Conservation (phyloP, 2,888 invertebrate species). For the Nymphalis c-album region DNA sequence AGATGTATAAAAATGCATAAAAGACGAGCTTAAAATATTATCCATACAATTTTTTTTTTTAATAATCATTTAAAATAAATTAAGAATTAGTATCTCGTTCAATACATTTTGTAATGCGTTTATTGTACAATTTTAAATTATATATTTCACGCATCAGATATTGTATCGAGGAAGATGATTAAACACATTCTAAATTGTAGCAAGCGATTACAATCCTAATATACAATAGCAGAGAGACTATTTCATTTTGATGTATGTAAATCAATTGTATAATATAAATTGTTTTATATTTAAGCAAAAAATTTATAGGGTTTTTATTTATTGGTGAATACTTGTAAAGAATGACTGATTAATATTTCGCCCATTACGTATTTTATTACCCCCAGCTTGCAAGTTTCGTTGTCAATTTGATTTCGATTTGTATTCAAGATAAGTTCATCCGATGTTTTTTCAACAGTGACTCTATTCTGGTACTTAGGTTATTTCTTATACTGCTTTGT, state of each 20-base stretch:
- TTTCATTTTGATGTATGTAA: neutral
- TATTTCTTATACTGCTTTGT: too few relatives aligned
- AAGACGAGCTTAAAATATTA: too few relatives aligned
- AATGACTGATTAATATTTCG: neutral
- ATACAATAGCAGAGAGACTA: neutral
- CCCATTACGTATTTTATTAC: conserved; percentile 3
- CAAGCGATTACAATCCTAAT: neutral
- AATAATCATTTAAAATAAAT: too few relatives aligned
- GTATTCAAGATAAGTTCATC: conserved; percentile 4
- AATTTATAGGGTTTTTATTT: neutral
- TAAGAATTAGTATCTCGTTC: too few relatives aligned
- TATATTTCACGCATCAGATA: conserved; percentile 2
- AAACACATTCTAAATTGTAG: neutral
- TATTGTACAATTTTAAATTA: neutral
- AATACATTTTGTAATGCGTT: neutral
- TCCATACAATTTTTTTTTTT: too few relatives aligned
- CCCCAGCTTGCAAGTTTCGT: neutral
- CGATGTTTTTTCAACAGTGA: neutral
- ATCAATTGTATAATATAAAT: neutral
- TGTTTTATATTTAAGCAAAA: conserved; percentile 5
- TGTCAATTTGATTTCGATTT: conserved; percentile 2
- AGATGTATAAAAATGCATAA: too few relatives aligned
- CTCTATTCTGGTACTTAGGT: too few relatives aligned
- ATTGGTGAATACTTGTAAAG: conserved; percentile 5
- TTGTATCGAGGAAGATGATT: neutral